Conservation (phyloP, 2,113 vertebrate species). For the Dicaeum eximium region DNA sequence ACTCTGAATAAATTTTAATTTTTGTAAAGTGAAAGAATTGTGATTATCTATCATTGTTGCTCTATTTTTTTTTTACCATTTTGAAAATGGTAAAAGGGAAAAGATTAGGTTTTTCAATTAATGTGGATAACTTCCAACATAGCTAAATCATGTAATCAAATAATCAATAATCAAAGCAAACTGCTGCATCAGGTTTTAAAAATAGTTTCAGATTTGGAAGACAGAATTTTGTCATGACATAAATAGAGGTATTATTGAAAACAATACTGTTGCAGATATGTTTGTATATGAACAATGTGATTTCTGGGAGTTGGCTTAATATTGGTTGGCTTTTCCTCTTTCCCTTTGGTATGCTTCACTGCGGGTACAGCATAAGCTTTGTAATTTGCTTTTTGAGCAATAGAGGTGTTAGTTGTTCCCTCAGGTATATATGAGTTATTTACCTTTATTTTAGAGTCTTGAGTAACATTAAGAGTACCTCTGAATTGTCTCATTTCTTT, state of each 20-base stretch:
- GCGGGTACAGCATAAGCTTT: background rate
- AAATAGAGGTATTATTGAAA: background rate
- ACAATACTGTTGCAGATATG: background rate
- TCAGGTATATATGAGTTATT: background rate
- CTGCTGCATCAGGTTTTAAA: background rate
- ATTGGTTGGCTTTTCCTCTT: background rate
- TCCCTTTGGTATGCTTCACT: background rate
- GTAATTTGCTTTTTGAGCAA: background rate
- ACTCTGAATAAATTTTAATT: background rate
- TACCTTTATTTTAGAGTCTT: background rate
- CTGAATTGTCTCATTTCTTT: background rate
- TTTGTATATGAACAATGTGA: background rate
- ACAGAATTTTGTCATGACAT: background rate
- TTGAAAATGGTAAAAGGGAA: background rate
- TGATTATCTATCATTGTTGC: background rate
- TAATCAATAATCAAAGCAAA: background rate
- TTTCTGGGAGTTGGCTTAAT: background rate
- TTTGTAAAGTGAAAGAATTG: background rate
- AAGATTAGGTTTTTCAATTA: background rate
- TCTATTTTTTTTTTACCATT: background rate
- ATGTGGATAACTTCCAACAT: background rate
- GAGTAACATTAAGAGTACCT: background rate
- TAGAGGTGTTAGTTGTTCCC: background rate
- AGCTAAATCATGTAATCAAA: background rate
- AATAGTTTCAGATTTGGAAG: background rate